Evolutionary conservation across 2,113 vertebrate species (phyloP).

Genomic region (Tinamus guttatus): DNA sequence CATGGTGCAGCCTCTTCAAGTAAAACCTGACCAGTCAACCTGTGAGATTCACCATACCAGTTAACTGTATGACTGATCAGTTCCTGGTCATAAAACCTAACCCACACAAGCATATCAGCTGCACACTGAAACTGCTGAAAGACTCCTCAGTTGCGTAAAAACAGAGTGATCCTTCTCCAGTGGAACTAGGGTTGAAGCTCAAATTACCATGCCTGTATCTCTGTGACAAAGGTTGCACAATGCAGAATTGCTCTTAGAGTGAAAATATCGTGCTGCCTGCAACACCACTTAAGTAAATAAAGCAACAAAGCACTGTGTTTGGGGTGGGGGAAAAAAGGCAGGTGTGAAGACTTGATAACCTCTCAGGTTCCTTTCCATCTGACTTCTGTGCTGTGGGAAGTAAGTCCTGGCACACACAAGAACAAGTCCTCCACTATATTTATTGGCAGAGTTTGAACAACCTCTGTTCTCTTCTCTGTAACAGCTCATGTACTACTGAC

Average conservation of each 20-base stretch:
- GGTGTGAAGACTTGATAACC: neutral
- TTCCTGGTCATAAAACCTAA: neutral
- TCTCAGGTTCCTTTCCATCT: neutral
- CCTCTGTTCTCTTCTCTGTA: neutral
- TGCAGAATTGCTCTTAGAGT: neutral
- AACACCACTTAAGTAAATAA: neutral
- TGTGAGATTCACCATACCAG: neutral
- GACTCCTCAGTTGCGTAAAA: neutral
- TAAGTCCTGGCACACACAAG: neutral
- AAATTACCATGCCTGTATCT: neutral
- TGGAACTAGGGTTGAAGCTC: neutral
- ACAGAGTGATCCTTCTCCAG: neutral
- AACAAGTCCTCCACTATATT: neutral
- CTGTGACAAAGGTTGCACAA: neutral
- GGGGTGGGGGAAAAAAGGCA: neutral
- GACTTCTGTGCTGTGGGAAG: neutral
- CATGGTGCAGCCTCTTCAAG: neutral
- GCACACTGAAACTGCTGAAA: neutral
- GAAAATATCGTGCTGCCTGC: neutral
- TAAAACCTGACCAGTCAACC: neutral
- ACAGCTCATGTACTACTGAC: constrained; percentile 54
- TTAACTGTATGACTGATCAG: neutral
- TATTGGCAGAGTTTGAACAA: constrained; percentile 18
- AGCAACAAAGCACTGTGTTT: neutral
- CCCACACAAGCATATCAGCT: neutral